Evolutionary conservation across 2,797 vertebrate genomes (phyloP).

Genomic region (Octomys mimax): DNA sequence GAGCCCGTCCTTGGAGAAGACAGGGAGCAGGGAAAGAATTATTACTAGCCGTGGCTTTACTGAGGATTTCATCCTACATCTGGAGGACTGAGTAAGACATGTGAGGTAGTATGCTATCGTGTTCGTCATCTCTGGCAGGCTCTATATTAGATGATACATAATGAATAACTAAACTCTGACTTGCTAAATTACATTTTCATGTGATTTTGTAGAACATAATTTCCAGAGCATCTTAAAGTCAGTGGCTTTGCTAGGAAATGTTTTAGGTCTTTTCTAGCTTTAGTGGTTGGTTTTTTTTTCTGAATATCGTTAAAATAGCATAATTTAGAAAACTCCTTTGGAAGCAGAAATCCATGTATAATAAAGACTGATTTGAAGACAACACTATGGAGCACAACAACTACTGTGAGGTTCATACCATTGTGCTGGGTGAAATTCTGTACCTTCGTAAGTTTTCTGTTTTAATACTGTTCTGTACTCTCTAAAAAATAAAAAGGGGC

Average conservation of each 20-base stretch:
- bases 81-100: constrained; percentile 11
- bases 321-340: background rate
- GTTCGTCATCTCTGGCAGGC: background rate
- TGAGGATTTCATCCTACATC: background rate
- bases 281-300: background rate
- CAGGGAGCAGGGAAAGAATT: background rate
- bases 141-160: background rate
- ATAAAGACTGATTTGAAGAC: background rate
- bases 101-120: background rate
- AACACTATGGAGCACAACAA: no score
- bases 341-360: background rate
- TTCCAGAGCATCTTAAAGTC: constrained; percentile 14
- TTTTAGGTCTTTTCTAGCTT: constrained; percentile 1
- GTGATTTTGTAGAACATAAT: background rate
- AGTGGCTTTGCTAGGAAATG: constrained; percentile 31
- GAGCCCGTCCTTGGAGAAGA: background rate
- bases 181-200: constrained; percentile 24
- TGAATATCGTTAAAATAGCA: constrained; percentile 57
- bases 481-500: no score
- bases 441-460: no score
- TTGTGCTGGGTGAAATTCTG: no score
- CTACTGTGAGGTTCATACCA: no score
- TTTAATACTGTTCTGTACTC: no score
- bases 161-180: background rate
- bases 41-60: background rate